Conservation (phyloP, 2,888 invertebrate genomes). For the Chromoteleia sp. region DNA sequence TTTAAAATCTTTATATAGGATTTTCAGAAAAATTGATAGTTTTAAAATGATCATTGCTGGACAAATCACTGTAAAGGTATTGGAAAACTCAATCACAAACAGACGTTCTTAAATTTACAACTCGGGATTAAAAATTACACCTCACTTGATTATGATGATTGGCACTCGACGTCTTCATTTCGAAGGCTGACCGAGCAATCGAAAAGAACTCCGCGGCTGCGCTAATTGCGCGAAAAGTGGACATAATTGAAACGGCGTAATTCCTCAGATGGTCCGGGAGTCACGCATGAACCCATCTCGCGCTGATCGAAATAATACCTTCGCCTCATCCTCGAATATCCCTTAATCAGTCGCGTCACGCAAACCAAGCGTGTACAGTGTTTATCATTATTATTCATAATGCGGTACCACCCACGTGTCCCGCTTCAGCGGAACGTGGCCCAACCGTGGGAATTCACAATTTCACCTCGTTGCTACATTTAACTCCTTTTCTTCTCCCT, state of each 20-base stretch:
- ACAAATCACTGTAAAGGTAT: too few relatives aligned
- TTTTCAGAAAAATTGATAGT: too few relatives aligned
- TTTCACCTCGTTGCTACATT: slow-evolving; percentile 36
- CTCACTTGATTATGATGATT: too few relatives aligned
- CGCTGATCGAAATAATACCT: slow-evolving; percentile 65
- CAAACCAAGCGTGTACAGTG: slow-evolving; percentile 72
- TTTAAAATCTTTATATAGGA: too few relatives aligned
- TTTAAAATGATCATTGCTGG: too few relatives aligned
- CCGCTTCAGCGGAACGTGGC: slow-evolving; percentile 28
- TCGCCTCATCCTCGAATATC: slow-evolving; percentile 71
- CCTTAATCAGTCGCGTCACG: slow-evolving; percentile 78
- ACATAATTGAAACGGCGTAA: slow-evolving; percentile 56
- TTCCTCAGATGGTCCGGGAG: slow-evolving; percentile 24
- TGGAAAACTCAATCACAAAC: too few relatives aligned
- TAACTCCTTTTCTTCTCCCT: slow-evolving; percentile 10
- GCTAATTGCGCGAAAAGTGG: slow-evolving; percentile 50
- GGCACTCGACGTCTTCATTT: slow-evolving; percentile 8
- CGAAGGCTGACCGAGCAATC: too few relatives aligned
- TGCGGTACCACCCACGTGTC: slow-evolving; percentile 76
- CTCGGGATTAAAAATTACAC: too few relatives aligned
- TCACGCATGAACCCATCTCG: slow-evolving; percentile 60
- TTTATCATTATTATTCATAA: slow-evolving; percentile 76
- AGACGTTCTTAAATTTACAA: too few relatives aligned
- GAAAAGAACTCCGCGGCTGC: not conserved
- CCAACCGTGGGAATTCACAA: slow-evolving; percentile 59